Conservation (phyloP, 1,140 invertebrate species). For the Drosophila ananassae region DNA sequence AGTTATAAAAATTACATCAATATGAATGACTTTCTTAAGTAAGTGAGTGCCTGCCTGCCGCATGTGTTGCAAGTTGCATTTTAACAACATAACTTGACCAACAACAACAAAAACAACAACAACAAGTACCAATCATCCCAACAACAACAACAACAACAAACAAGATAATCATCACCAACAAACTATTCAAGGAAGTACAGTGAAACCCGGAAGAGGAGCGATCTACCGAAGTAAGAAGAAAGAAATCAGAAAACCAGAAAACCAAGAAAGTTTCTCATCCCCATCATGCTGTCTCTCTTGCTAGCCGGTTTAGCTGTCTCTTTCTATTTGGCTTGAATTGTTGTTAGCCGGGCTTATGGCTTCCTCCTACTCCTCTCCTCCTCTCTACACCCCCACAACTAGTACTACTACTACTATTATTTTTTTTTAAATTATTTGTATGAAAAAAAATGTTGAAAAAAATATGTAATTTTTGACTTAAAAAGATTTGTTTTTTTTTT, state of each 20-base stretch:
- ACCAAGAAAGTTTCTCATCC: conserved; percentile 37
- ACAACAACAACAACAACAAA: conserved; percentile 29
- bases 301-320: conserved; percentile 10
- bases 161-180: conserved; percentile 15
- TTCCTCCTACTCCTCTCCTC: background rate
- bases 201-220: background rate
- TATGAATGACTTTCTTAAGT: conserved; percentile 84
- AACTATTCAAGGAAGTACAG: conserved; percentile 1
- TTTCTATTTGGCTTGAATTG: conserved; percentile 26
- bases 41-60: conserved; percentile 36
- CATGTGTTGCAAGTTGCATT: conserved; percentile 61
- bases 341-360: conserved; percentile 16
- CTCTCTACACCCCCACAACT: background rate
- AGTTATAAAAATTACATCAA: conserved; percentile 84
- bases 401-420: background rate
- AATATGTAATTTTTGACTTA: background rate
- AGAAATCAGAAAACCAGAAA: too few relatives aligned
- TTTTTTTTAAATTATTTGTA: too few relatives aligned
- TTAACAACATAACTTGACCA: conserved; percentile 52
- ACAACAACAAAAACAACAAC: conserved; percentile 39
- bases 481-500: background rate
- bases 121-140: conserved; percentile 6
- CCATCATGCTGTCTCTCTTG: conserved; percentile 37
- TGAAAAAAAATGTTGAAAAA: background rate
- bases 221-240: conserved; percentile 28